Conservation (phyloP, 2,888 invertebrate genomes). For the Hermodice carunculata region DNA sequence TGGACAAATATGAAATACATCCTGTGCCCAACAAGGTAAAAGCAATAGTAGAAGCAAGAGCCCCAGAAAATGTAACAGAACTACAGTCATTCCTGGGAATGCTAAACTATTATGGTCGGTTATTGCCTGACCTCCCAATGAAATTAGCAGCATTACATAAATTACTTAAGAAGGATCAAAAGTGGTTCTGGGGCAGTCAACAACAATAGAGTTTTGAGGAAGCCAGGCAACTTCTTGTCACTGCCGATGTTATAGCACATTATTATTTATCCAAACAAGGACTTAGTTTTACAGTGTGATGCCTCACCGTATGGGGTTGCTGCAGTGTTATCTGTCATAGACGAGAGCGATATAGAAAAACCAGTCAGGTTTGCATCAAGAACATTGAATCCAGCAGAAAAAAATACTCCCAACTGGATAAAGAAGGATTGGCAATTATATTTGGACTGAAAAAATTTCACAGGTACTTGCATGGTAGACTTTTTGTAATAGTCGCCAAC, state of each 20-base stretch:
- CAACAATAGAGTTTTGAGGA: neutral
- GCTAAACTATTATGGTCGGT: neutral
- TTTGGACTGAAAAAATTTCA: slow-evolving; percentile 10
- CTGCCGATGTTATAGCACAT: neutral
- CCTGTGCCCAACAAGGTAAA: neutral
- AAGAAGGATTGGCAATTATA: slow-evolving; percentile 7
- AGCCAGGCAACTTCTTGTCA: neutral
- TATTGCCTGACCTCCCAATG: neutral
- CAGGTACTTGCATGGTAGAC: slow-evolving; percentile 3
- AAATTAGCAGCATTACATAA: neutral
- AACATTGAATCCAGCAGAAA: slow-evolving; percentile 4
- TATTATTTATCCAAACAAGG: slow-evolving; percentile 13
- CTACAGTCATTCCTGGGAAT: neutral
- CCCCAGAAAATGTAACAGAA: neutral
- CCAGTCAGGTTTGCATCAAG: slow-evolving; percentile 7
- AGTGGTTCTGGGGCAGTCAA: neutral
- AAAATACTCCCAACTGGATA: no score
- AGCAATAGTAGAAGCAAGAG: neutral
- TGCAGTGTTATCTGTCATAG: slow-evolving; percentile 2
- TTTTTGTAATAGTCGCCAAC: slow-evolving; percentile 7
- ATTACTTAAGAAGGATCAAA: neutral
- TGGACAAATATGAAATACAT: neutral
- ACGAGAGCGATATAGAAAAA: neutral
- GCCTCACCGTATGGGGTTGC: slow-evolving; percentile 1
- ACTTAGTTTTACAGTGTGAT: slow-evolving; percentile 1